These are phyloP conservation scores for Colletes collaris DNA, from an alignment of 2,888 invertebrate genomes.

Conservation along the genomic window DNA sequence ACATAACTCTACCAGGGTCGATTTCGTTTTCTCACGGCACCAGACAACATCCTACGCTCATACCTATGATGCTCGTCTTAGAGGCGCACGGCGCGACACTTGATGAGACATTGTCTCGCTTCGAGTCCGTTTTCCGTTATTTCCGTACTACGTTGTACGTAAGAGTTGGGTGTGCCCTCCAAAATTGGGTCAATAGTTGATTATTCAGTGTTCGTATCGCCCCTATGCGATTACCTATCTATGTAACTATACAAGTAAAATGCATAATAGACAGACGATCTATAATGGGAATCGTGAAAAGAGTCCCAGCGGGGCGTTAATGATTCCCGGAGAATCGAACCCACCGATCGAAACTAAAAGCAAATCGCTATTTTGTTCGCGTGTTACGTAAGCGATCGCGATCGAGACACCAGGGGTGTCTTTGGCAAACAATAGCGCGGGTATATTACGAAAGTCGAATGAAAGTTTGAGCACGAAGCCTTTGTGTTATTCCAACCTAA, in stretches of 20 bases:
- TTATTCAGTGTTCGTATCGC: too few relatives aligned
- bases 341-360: slow-evolving; percentile 12
- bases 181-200: too few relatives aligned
- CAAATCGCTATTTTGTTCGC: slow-evolving; percentile 35
- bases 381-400: slow-evolving; percentile 55
- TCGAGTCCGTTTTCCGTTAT: slow-evolving; percentile 42
- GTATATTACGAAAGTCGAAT: slow-evolving; percentile 66
- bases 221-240: too few relatives aligned
- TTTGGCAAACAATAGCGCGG: slow-evolving; percentile 63
- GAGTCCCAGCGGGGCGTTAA: too few relatives aligned
- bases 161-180: too few relatives aligned
- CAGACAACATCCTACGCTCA: slow-evolving; percentile 16
- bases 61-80: slow-evolving; percentile 43
- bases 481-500: slow-evolving; percentile 43
- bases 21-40: slow-evolving; percentile 63
- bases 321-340: not conserved
- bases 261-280: too few relatives aligned
- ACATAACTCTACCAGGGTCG: slow-evolving; percentile 54
- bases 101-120: slow-evolving; percentile 38
- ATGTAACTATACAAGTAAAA: too few relatives aligned
- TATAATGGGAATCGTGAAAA: too few relatives aligned
- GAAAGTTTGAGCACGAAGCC: slow-evolving; percentile 63
- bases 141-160: slow-evolving; percentile 31
- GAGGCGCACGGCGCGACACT: slow-evolving; percentile 16
- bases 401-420: slow-evolving; percentile 49